Percentiles rank a stretch among this genome's conserved stretches.
Evolutionary conservation across 2,797 vertebrate genomes (phyloP).

Genomic region (Rhabdomys pumilio): DNA sequence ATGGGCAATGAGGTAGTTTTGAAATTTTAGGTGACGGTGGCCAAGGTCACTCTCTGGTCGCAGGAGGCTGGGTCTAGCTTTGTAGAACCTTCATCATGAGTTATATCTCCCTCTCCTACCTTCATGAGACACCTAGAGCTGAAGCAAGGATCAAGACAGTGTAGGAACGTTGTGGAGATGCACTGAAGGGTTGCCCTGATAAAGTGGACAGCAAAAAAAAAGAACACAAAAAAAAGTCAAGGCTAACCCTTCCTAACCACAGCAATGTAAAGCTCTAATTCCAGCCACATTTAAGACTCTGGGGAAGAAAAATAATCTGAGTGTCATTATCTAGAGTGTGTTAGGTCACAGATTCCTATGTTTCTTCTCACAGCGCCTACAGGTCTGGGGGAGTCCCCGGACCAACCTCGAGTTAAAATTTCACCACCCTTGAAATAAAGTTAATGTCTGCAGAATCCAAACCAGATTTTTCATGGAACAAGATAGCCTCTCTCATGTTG

Average conservation of each 20-base stretch:
- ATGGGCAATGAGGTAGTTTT: background rate
- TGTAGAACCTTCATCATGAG: background rate
- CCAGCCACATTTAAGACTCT: background rate
- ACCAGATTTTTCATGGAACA: background rate
- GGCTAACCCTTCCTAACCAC: background rate
- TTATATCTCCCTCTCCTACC: background rate
- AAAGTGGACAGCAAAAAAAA: slow-evolving; percentile 15
- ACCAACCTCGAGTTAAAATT: background rate
- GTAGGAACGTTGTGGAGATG: background rate
- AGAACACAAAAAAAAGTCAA: slow-evolving; percentile 18
- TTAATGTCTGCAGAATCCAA: slow-evolving; percentile 29
- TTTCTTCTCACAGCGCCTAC: background rate
- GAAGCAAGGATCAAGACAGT: background rate
- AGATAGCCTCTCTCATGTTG: background rate
- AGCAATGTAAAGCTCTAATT: background rate
- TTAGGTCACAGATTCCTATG: background rate
- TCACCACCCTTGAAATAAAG: background rate
- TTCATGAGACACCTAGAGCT: background rate
- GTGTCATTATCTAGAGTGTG: background rate
- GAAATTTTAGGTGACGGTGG: background rate
- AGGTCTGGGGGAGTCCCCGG: background rate
- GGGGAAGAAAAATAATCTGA: background rate
- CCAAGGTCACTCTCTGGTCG: background rate
- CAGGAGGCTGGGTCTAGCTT: background rate
- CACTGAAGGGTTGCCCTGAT: background rate